Percentiles rank a stretch among this genome's conserved stretches.
These are phyloP conservation scores for Etheostoma spectabile DNA, from an alignment of 2,113 vertebrate genomes.

Conservation along the genomic window DNA sequence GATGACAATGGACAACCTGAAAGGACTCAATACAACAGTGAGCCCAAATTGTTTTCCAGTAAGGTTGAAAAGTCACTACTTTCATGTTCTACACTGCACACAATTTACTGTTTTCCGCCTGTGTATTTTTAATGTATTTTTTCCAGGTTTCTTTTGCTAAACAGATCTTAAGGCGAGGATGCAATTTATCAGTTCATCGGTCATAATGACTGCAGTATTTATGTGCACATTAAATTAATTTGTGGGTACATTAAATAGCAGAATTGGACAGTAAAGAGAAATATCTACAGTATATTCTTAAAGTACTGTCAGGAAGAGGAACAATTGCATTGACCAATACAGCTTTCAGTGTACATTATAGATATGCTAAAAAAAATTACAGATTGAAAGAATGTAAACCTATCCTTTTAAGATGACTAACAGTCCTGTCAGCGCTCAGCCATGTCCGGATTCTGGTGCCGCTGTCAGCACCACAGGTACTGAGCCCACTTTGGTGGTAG, in stretches of 20 bases:
- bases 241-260: too few species aligned
- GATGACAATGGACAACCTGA: neutral
- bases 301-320: neutral
- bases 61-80: neutral
- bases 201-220: neutral
- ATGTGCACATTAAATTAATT: neutral
- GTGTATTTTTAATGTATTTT: neutral
- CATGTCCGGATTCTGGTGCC: too few species aligned
- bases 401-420: neutral
- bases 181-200: neutral
- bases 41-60: neutral
- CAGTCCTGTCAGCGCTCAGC: neutral
- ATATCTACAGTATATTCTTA: neutral
- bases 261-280: neutral
- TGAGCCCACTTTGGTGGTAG: constrained; percentile 8
- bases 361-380: too few species aligned
- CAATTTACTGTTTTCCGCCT: neutral
- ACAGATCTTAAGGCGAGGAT: neutral
- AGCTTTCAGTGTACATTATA: too few species aligned
- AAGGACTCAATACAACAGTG: neutral
- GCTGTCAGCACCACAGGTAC: neutral
- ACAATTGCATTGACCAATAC: neutral
- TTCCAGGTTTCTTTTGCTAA: neutral
- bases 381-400: neutral
- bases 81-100: neutral